Conservation (phyloP, 2,888 invertebrate genomes). For the Deilephila elpenor region DNA sequence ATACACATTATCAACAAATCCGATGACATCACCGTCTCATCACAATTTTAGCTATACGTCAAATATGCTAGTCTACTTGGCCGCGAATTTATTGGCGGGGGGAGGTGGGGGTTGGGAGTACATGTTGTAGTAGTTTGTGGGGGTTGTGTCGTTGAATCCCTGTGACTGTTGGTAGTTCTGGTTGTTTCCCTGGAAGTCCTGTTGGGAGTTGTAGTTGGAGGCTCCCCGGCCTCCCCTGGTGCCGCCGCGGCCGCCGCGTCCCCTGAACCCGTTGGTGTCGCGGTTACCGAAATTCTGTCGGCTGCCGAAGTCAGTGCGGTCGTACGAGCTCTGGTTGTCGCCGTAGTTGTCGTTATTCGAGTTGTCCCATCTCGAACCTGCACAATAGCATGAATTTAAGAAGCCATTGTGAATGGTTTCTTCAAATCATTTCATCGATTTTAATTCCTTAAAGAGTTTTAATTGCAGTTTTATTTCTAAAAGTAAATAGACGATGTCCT, state of each 20-base stretch:
- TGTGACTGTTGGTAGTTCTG: conserved; percentile 36
- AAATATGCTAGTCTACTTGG: conserved; percentile 45
- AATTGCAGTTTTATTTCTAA: too few relatives aligned
- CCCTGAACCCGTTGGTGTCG: conserved; percentile 35
- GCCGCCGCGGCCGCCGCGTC: conserved; percentile 32
- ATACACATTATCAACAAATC: conserved; percentile 6
- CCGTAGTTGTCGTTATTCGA: conserved; percentile 46
- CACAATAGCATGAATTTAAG: not conserved
- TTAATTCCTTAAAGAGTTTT: too few relatives aligned
- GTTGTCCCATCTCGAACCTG: conserved; percentile 67
- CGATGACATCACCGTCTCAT: conserved; percentile 10
- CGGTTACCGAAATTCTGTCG: conserved; percentile 7
- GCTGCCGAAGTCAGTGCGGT: conserved; percentile 22
- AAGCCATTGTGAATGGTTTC: too few relatives aligned
- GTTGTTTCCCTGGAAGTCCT: conserved; percentile 32
- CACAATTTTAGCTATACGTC: conserved; percentile 20
- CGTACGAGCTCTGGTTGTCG: conserved; percentile 43
- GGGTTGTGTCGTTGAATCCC: conserved; percentile 57
- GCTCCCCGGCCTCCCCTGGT: conserved; percentile 34
- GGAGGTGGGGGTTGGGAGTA: conserved; percentile 74
- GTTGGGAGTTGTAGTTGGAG: conserved; percentile 25
- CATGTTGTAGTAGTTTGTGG: conserved; percentile 77
- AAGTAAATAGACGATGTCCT: too few relatives aligned
- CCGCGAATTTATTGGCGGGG: conserved; percentile 52
- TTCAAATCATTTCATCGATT: too few relatives aligned